Conservation (phyloP, 2,797 vertebrate genomes). For the Sebastiscus albofasciatus region DNA sequence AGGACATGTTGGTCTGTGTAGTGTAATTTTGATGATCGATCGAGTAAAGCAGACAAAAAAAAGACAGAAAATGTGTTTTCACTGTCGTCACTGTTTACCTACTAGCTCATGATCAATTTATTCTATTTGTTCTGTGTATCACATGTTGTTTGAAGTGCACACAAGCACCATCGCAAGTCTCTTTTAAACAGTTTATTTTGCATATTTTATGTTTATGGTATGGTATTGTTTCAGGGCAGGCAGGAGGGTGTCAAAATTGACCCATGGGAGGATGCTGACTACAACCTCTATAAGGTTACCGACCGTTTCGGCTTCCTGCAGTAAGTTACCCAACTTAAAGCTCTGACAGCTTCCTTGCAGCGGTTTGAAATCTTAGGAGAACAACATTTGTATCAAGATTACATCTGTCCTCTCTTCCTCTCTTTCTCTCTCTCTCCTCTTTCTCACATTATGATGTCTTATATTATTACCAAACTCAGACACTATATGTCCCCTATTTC, state of each 20-base stretch:
- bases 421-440: background rate
- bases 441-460: background rate
- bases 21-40: background rate
- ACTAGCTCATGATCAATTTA: background rate
- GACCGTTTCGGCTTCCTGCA: constrained; percentile 93
- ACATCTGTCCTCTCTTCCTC: background rate
- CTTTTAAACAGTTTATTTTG: background rate
- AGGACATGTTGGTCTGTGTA: background rate
- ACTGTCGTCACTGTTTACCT: background rate
- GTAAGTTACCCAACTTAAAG: constrained; percentile 79
- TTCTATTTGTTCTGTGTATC: background rate
- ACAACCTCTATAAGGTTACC: constrained; percentile 89
- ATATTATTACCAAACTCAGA: background rate
- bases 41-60: background rate
- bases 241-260: constrained; percentile 88
- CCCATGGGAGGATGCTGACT: constrained; percentile 92
- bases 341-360: background rate
- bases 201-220: background rate
- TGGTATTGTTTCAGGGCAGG: constrained; percentile 83
- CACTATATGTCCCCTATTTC: background rate
- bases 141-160: background rate
- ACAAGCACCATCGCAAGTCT: background rate
- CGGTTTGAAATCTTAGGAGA: background rate
- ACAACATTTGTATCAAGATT: background rate
- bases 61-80: background rate